These are phyloP conservation scores for Choloepus hoffmanni DNA, from an alignment of 2,113 vertebrate genomes.

Conservation along the genomic window DNA sequence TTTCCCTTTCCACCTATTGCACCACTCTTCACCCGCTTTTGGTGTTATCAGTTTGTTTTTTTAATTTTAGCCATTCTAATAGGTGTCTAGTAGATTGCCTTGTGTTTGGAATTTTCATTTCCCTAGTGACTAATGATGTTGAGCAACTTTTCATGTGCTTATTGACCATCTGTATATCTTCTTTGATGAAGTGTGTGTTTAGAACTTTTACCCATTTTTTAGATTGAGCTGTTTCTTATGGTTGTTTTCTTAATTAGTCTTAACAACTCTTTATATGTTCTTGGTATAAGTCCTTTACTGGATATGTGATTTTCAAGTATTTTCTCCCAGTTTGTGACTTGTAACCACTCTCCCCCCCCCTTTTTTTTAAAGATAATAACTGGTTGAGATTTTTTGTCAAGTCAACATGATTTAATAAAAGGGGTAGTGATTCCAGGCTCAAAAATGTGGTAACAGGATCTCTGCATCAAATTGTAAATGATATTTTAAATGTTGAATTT, in stretches of 20 bases:
- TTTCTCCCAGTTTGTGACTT: too few relatives aligned
- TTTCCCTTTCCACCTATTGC: not conserved
- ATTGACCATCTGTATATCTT: not conserved
- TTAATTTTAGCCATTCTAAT: not conserved
- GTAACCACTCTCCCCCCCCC: too few relatives aligned
- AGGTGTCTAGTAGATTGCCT: not conserved
- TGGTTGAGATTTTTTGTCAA: conserved; percentile 67
- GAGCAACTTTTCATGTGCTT: not conserved
- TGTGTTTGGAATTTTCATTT: not conserved
- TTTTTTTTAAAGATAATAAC: conserved; percentile 66
- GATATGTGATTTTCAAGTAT: not conserved
- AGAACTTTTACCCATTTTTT: conserved; percentile 1
- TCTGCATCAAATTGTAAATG: conserved; percentile 30
- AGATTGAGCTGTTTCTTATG: not conserved
- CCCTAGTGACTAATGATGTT: not conserved
- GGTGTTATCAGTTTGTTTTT: not conserved
- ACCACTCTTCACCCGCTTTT: not conserved
- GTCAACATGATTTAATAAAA: conserved; percentile 60
- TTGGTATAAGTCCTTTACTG: not conserved
- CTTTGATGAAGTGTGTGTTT: not conserved
- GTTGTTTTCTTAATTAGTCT: conserved; percentile 13
- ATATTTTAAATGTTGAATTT: conserved; percentile 58
- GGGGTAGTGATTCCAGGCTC: conserved; percentile 48
- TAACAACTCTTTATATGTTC: not conserved
- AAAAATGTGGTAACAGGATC: conserved; percentile 56